Conservation (phyloP, 1,140 invertebrate genomes). For the Heliconius hermathena region DNA sequence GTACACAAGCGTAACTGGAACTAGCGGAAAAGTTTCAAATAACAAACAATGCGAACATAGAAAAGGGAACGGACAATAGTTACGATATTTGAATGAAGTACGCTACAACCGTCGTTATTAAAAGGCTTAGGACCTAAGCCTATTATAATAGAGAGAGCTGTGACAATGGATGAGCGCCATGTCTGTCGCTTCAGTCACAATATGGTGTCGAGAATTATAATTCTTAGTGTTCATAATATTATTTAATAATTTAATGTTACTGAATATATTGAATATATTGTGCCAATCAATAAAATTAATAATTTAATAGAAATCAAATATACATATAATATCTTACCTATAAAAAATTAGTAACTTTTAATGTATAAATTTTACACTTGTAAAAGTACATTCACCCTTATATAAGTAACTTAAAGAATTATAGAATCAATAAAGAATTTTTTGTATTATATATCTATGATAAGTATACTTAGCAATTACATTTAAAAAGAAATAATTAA, state of each 20-base stretch:
- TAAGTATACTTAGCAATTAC: not conserved
- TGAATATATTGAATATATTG: no score
- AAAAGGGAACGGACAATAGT: conserved; percentile 8
- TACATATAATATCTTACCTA: no score
- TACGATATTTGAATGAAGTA: conserved; percentile 20
- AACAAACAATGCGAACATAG: conserved; percentile 4
- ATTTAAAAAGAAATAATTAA: not conserved
- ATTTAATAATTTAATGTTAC: no score
- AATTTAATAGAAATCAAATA: no score
- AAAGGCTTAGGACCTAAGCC: conserved; percentile 35
- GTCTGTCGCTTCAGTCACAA: not conserved
- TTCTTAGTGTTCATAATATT: not conserved
- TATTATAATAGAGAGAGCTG: conserved; percentile 30
- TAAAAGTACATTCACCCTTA: not conserved
- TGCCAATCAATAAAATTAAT: no score
- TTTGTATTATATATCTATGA: not conserved
- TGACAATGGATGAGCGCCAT: conserved; percentile 9
- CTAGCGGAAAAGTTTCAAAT: not conserved
- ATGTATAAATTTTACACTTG: no score
- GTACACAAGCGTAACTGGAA: not conserved
- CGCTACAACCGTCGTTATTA: conserved; percentile 26
- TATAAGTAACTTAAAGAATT: not conserved
- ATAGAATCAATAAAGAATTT: not conserved
- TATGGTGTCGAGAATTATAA: not conserved
- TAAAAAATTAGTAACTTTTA: no score